Evolutionary conservation across 2,113 vertebrate species (phyloP), one percentile per base, ranked within the genome.

Genomic region (Cavia porcellus): DNA sequence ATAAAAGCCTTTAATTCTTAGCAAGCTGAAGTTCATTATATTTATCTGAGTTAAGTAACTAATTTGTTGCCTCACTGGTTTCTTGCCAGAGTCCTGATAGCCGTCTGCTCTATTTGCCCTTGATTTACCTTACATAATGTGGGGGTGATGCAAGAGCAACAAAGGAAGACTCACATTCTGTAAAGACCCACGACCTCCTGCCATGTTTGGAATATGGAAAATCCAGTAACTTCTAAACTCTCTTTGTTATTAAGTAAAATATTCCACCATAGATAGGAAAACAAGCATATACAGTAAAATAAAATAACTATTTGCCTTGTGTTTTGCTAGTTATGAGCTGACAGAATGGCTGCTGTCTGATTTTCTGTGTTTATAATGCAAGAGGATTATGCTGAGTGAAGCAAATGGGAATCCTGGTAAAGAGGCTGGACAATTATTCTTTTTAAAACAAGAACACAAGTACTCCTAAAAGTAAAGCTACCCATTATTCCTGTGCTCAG

Each of bases 231-330:
- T 79, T 84, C 7, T 77, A 61, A 92, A 93, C 91, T 84, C 20
- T 94, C n/a, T 89, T 75, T 84, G 24, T 89, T 96, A 79, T 57
- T 57, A 86, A 95, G 57, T n/a, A 88, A 95, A 89, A 90, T 79
- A 68, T 57, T 82, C 24, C 79, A 45, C 1, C 79, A 30, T 47
- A 70, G 14, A 72, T 70, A 52, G 89, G n/a, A 87, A 86, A 85
- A 80, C n/a, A 84, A 82, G 55, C 52, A 47, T 55, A 15, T 14
- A 52, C 32, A 50, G 75, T 92, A 12, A 68, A 42, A 85, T 32
- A 3, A 95, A 92, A 95, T n/a, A 38, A 75, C 82, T 38, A 35
- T 47, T 90, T 95, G 62, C 3, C 5, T 91, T 59, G 81, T 89
- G 47, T 61, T 81, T 85, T 96, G 45, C 70, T 81, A 22, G 75